Base-by-base conservation (phyloP, 2,113 vertebrate species). In the Microcebus murinus region DNA sequence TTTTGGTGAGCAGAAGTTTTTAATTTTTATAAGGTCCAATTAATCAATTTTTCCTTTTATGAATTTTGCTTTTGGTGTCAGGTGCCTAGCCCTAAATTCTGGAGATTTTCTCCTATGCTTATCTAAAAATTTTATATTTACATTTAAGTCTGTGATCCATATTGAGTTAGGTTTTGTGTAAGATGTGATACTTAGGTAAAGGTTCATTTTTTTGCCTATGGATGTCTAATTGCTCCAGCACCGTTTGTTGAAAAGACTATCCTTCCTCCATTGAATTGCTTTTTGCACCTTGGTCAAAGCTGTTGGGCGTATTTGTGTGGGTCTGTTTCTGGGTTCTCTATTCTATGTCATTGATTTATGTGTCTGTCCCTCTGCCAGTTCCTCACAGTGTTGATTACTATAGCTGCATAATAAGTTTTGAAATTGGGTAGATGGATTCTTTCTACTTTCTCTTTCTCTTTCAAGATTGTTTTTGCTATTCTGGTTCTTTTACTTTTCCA, bases 1-100 rank as follows among this genome's bases (percentile, higher is more conserved):
- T 96, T 95, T 86, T 88, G 79, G 36, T 88, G 34, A 91, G 29
- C 39, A 68, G n/a, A 85, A 90, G 36, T 90, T 91, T 94, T 52
- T 84, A 73, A 91, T 90, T 89, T 86, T 81, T 12, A 50, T 87
- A 45, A 85, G 79, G 76, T 23, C 31, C 20, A 65, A 8, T 93
- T 91, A 68, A 27, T 81, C 55, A 42, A 12, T 70, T 93, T 91
- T 95, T 83, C 29, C 39, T 70, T 36, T 74, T 39, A 39, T 55
- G 83, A 13, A 14, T 45, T 42, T 94, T 82, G 61, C 27, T 82
- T 95, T 87, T 83, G 71, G 7, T 77, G 13, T 95, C 79, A 87
- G 14, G n/a, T 92, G 36, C 20, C 4, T 90, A 52, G 4, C 76
- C 39, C 39, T 93, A 55, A 92, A 39, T 81, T 23, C 39, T 90